These are phyloP conservation scores for Sthenelais limicola DNA, from an alignment of 2,888 invertebrate genomes.

Conservation along the genomic window DNA sequence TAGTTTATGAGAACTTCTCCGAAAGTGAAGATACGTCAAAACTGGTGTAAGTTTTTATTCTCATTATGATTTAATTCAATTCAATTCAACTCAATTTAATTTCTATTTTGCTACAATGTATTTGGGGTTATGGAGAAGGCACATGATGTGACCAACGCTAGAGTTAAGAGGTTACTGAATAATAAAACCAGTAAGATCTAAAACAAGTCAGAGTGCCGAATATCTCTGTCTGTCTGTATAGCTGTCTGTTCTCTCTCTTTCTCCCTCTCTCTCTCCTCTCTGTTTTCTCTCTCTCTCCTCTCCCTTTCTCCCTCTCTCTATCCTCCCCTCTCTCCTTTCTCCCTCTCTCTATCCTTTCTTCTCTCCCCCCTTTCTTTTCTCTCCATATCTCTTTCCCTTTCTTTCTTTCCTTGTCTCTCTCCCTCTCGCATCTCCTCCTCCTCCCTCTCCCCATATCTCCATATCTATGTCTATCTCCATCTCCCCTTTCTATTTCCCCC, in stretches of 20 bases:
- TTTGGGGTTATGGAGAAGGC: too few species aligned
- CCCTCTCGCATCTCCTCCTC: not conserved
- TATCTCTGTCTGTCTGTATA: too few species aligned
- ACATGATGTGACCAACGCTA: too few species aligned
- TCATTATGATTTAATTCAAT: too few species aligned
- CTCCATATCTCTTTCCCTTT: not conserved
- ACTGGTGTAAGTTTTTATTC: constrained; percentile 47
- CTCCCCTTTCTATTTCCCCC: not conserved
- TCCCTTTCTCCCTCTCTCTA: not conserved
- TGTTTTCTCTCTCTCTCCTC: not conserved
- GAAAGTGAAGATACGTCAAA: constrained; percentile 51
- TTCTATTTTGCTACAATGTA: too few species aligned
- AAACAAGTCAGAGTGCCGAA: too few species aligned
- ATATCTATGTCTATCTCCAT: not conserved
- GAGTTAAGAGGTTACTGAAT: too few species aligned
- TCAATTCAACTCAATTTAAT: too few species aligned
- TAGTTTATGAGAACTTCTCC: constrained; percentile 64
- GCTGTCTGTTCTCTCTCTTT: not conserved
- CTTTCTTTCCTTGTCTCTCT: not conserved
- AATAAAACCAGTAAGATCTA: too few species aligned
- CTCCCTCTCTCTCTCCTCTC: not conserved
- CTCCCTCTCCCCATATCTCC: constrained; percentile 12
- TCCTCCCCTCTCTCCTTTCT: not conserved
- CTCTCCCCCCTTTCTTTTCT: not conserved
- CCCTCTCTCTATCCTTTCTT: not conserved